Percentiles rank a stretch among this genome's conserved stretches.
Conservation (phyloP, 2,113 vertebrate species). For the Tyto alba region DNA sequence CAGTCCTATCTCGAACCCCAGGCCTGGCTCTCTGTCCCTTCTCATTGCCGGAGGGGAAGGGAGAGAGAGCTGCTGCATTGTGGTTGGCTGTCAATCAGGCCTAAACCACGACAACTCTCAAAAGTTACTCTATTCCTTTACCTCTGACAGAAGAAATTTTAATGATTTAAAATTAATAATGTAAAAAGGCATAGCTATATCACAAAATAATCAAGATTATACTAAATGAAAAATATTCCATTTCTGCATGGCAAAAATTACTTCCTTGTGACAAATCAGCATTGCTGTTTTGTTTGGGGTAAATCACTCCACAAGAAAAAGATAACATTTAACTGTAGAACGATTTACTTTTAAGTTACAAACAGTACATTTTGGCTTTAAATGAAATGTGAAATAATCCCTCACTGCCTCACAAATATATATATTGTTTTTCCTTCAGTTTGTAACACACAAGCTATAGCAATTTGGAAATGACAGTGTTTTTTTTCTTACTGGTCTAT, state of each 20-base stretch:
- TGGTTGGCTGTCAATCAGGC: too few species aligned
- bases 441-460: conserved; percentile 25
- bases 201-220: conserved; percentile 44
- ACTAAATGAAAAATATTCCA: conserved; percentile 36
- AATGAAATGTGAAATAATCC: conserved; percentile 41
- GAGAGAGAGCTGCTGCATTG: too few species aligned
- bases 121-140: conserved; percentile 12
- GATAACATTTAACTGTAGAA: conserved; percentile 33
- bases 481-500: conserved; percentile 8
- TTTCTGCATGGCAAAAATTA: conserved; percentile 20
- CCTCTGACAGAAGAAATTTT: conserved; percentile 14
- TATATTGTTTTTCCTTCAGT: not conserved
- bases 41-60: too few species aligned
- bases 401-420: not conserved
- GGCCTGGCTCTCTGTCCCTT: too few species aligned
- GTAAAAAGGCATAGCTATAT: conserved; percentile 31
- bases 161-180: conserved; percentile 39
- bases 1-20: too few species aligned
- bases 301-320: conserved; percentile 41
- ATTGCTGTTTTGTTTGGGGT: conserved; percentile 44
- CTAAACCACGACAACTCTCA: too few species aligned
- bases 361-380: conserved; percentile 27
- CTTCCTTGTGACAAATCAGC: conserved; percentile 50
- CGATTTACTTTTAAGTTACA: conserved; percentile 23
- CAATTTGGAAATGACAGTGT: not conserved